Evolutionary conservation across 1,140 invertebrate genomes (phyloP).

Genomic region (Diuraphis noxia): DNA sequence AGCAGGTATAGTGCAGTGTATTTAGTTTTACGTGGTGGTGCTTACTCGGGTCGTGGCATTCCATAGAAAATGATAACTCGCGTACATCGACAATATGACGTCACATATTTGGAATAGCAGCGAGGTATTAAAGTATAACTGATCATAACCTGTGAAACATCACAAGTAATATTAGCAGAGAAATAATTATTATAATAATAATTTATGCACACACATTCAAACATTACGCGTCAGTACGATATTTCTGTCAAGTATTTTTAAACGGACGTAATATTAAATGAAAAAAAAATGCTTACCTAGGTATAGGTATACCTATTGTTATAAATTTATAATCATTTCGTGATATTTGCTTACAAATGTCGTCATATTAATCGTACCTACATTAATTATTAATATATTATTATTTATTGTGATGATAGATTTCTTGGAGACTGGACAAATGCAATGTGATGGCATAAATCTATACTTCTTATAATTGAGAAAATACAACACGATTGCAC

Average conservation of each 20-base stretch:
- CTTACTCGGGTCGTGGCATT: background rate
- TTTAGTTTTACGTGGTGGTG: background rate
- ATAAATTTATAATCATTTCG: too few species aligned
- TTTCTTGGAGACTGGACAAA: background rate
- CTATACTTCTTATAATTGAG: too few species aligned
- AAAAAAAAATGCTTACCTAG: background rate
- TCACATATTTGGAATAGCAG: background rate
- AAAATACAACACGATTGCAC: too few species aligned
- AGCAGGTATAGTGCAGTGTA: background rate
- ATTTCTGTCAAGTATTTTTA: background rate
- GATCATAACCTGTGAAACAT: background rate
- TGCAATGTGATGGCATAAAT: too few species aligned
- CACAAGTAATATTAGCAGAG: background rate
- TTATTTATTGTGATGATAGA: background rate
- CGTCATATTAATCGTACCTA: background rate
- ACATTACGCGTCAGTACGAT: background rate
- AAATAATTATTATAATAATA: background rate
- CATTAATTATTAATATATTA: background rate
- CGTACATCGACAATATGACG: background rate
- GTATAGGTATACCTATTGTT: background rate
- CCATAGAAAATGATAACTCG: slow-evolving; percentile 10
- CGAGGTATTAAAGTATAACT: background rate
- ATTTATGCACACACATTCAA: background rate
- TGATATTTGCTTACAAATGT: background rate
- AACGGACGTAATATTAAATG: background rate